Conservation (phyloP, 2,113 vertebrate genomes). For the Nesospiza acunhae region DNA sequence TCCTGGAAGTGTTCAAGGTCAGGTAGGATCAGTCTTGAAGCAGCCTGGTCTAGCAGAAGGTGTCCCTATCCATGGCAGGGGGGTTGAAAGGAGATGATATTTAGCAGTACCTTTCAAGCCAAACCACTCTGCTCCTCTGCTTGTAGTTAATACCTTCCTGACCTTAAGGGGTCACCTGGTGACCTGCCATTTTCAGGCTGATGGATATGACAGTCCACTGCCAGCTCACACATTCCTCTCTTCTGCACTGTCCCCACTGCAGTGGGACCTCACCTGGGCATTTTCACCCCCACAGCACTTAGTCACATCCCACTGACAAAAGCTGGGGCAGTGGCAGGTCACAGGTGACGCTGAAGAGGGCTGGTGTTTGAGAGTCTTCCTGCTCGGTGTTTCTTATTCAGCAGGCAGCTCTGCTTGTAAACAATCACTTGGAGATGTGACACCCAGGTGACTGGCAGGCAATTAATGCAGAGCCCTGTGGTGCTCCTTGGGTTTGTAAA, state of each 20-base stretch:
- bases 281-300: not conserved
- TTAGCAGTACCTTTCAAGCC: not conserved
- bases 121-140: not conserved
- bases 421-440: not conserved
- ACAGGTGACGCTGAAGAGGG: fast-evolving
- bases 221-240: not conserved
- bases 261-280: not conserved
- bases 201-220: fast-evolving
- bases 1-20: not conserved
- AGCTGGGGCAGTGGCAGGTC: not conserved
- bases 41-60: not conserved
- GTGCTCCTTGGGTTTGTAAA: not conserved
- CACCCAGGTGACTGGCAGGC: not conserved
- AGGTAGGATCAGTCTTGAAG: not conserved
- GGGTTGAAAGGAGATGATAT: fast-evolving
- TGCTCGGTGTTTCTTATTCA: not conserved
- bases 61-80: not conserved
- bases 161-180: not conserved
- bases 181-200: not conserved
- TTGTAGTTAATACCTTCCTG: not conserved
- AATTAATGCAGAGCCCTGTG: fast-evolving
- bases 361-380: not conserved
- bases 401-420: not conserved
- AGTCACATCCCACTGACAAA: not conserved
- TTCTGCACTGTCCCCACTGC: not conserved